Evolutionary conservation across 1,140 invertebrate species (phyloP).

Genomic region (Hylaeus volcanicus): DNA sequence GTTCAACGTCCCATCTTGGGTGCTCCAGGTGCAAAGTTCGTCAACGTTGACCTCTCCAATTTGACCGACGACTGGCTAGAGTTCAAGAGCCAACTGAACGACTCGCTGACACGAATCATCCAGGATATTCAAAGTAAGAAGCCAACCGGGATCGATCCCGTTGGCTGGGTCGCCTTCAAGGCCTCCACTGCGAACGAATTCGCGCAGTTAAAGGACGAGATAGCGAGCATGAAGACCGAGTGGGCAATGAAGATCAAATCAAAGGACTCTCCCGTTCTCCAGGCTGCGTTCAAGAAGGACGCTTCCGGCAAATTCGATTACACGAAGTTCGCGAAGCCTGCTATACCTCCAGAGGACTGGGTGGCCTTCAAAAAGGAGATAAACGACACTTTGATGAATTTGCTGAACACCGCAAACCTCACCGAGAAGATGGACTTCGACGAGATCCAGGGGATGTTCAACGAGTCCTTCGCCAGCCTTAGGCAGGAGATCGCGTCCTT

Average conservation of each 20-base stretch:
- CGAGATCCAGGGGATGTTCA: conserved; percentile 23
- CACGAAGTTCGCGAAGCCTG: not conserved
- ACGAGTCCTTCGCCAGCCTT: conserved; percentile 43
- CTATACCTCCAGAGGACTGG: conserved; percentile 46
- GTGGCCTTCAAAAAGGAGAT: conserved; percentile 55
- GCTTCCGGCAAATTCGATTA: not conserved
- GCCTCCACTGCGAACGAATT: conserved; percentile 29
- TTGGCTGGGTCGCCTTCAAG: conserved; percentile 38
- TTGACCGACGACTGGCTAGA: conserved; percentile 47
- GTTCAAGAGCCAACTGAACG: conserved; percentile 39
- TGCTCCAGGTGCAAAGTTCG: too few relatives aligned
- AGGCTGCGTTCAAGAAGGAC: not conserved
- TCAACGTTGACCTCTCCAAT: not conserved
- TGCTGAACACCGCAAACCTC: conserved; percentile 4
- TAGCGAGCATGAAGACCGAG: conserved; percentile 16
- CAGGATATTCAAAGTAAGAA: conserved; percentile 26
- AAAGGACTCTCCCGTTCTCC: not conserved
- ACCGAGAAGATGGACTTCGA: conserved; percentile 7
- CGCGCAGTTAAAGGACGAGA: conserved; percentile 35
- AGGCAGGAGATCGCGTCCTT: conserved; percentile 39
- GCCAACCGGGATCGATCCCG: conserved; percentile 10
- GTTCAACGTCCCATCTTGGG: not conserved
- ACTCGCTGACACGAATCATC: conserved; percentile 10
- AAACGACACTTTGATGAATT: conserved; percentile 35
- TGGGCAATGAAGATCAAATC: not conserved